These are phyloP conservation scores for Sphaerophoria taeniata DNA, from an alignment of 2,888 invertebrate genomes.

Conservation along the genomic window DNA sequence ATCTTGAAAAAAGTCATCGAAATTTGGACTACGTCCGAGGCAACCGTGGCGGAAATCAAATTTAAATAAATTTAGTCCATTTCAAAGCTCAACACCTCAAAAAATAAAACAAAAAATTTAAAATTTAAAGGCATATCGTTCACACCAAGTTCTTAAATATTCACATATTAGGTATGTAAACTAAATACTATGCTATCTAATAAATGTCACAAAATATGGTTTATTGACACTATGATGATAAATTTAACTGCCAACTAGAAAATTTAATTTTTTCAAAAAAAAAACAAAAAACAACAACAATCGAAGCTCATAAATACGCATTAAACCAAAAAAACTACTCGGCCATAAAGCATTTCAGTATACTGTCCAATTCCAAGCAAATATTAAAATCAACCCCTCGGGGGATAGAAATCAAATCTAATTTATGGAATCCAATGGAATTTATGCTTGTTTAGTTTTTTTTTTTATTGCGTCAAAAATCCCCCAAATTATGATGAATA, in stretches of 20 bases:
- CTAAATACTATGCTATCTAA: background rate
- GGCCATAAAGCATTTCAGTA: background rate
- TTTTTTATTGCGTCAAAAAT: slow-evolving; percentile 9
- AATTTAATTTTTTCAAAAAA: background rate
- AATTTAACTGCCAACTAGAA: background rate
- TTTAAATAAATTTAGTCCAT: no score
- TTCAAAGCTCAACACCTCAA: no score
- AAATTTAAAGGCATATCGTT: no score
- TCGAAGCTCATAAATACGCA: background rate
- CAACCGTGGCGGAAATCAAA: no score
- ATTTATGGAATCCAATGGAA: slow-evolving; percentile 25
- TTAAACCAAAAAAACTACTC: background rate
- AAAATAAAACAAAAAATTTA: no score
- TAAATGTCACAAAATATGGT: background rate
- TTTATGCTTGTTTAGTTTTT: background rate
- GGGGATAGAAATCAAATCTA: slow-evolving; percentile 16
- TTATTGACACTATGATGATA: background rate
- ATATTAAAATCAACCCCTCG: background rate
- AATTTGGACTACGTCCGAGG: no score
- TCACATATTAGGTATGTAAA: no score
- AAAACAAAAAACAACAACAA: background rate
- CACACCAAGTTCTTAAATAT: no score
- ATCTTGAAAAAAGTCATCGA: no score
- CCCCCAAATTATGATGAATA: slow-evolving; percentile 35
- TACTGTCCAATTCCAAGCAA: background rate